A percentile compares a stretch with the other conserved stretches of the same genome.
Conservation (phyloP, 2,888 invertebrate species). For the Epistrophe eligans region DNA sequence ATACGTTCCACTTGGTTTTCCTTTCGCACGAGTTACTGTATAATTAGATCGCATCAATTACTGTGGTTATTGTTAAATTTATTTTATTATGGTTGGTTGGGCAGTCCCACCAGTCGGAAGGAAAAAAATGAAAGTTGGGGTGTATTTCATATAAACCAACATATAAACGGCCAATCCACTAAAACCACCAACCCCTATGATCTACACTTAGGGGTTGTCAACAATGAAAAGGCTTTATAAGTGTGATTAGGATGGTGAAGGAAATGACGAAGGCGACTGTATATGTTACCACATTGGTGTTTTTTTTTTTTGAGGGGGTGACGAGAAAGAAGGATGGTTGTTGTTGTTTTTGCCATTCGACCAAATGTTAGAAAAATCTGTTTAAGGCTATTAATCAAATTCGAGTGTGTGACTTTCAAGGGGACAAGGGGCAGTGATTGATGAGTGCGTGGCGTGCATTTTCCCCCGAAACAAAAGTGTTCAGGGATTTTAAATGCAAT, state of each 20-base stretch:
- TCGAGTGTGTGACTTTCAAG: slow-evolving; percentile 38
- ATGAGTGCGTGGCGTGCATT: slow-evolving; percentile 28
- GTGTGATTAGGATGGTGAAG: not conserved
- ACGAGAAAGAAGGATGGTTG: too few species aligned
- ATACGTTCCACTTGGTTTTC: slow-evolving; percentile 3
- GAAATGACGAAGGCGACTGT: not conserved
- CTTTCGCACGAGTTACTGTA: slow-evolving; percentile 31
- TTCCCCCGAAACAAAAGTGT: not conserved
- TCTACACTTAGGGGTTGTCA: not conserved
- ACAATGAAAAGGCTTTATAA: not conserved
- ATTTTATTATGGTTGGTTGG: slow-evolving; percentile 50
- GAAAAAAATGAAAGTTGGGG: not conserved
- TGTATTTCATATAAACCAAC: not conserved
- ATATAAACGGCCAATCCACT: not conserved
- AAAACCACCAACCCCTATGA: not conserved
- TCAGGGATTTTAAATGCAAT: slow-evolving; percentile 30
- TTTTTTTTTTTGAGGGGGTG: not conserved
- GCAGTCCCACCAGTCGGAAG: slow-evolving; percentile 3
- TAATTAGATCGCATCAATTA: slow-evolving; percentile 66
- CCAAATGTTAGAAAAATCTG: slow-evolving; percentile 28
- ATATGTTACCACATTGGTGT: not conserved
- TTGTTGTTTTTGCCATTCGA: not conserved
- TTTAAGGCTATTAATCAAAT: slow-evolving; percentile 41
- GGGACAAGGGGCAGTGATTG: slow-evolving; percentile 42
- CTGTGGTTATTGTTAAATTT: slow-evolving; percentile 58